phyloP scores from a whole-genome alignment of 2,888 invertebrate species.

The Listrodromus nycthemerus region DNA sequence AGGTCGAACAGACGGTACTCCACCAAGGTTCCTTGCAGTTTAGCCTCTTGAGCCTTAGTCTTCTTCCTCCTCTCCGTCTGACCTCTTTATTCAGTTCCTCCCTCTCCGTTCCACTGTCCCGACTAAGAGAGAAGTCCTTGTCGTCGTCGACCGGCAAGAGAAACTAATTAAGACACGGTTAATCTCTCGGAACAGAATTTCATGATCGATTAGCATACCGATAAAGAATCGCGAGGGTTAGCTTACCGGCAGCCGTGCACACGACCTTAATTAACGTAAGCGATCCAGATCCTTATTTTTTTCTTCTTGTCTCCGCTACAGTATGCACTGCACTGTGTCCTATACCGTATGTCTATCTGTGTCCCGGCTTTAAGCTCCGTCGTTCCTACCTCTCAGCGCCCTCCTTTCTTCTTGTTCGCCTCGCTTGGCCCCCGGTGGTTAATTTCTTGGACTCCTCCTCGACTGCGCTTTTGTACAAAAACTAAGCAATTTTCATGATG shows the following conservation, averaged over 20 bases:
- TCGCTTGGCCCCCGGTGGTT: not conserved
- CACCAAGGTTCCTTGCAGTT: slow-evolving; percentile 57
- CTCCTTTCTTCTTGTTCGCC: slow-evolving; percentile 4
- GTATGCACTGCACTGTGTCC: slow-evolving; percentile 20
- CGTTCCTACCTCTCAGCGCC: slow-evolving; percentile 22
- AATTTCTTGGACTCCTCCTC: not conserved
- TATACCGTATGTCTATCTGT: slow-evolving; percentile 24
- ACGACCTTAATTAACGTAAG: slow-evolving; percentile 81
- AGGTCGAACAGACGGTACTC: slow-evolving; percentile 63
- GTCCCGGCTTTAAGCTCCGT: slow-evolving; percentile 42
- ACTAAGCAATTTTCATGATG: not conserved
- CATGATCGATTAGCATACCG: slow-evolving; percentile 80
- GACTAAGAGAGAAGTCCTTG: slow-evolving; percentile 59
- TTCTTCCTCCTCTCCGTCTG: slow-evolving; percentile 29
- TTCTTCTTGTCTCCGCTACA: slow-evolving; percentile 32
- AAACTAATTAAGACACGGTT: slow-evolving; percentile 83
- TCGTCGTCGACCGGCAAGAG: slow-evolving; percentile 71
- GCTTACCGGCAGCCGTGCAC: slow-evolving; percentile 73
- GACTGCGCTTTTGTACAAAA: not conserved
- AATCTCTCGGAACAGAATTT: slow-evolving; percentile 77
- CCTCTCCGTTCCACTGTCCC: slow-evolving; percentile 38
- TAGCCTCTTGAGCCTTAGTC: slow-evolving; percentile 53
- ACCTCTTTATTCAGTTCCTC: slow-evolving; percentile 13
- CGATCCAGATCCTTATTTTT: slow-evolving; percentile 69
- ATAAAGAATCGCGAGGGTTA: slow-evolving; percentile 76